Conservation (phyloP, 2,888 invertebrate genomes). For the Ochropleura leucogaster region DNA sequence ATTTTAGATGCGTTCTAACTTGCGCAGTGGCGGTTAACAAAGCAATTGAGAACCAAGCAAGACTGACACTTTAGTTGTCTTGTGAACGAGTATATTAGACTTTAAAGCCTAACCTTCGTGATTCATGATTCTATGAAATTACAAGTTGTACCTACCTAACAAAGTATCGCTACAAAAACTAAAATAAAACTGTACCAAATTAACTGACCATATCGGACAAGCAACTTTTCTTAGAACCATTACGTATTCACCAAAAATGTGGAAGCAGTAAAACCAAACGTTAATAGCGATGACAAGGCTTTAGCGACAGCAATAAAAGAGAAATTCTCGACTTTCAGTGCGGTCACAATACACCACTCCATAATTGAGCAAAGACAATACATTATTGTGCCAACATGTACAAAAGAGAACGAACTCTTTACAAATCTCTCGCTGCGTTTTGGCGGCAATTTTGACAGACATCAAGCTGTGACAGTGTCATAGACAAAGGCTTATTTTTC, state of each 20-base stretch:
- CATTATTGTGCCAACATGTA: conserved; percentile 78
- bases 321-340: conserved; percentile 79
- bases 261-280: conserved; percentile 83
- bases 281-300: conserved; percentile 64
- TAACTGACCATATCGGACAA: conserved; percentile 29
- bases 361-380: conserved; percentile 89
- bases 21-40: neutral
- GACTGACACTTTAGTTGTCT: neutral
- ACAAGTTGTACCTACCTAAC: neutral
- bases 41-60: neutral
- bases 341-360: conserved; percentile 82
- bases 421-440: conserved; percentile 74
- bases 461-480: conserved; percentile 81
- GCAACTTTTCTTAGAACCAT: conserved; percentile 71
- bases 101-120: neutral
- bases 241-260: conserved; percentile 80
- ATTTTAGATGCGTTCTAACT: neutral
- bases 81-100: too few species aligned
- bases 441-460: conserved; percentile 84
- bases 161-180: neutral
- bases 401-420: conserved; percentile 73
- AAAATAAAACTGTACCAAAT: conserved; percentile 22
- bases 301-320: conserved; percentile 77
- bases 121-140: neutral
- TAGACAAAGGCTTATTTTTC: conserved; percentile 69